Conservation (phyloP, 2,797 vertebrate genomes). For the Denticeps clupeoides region DNA sequence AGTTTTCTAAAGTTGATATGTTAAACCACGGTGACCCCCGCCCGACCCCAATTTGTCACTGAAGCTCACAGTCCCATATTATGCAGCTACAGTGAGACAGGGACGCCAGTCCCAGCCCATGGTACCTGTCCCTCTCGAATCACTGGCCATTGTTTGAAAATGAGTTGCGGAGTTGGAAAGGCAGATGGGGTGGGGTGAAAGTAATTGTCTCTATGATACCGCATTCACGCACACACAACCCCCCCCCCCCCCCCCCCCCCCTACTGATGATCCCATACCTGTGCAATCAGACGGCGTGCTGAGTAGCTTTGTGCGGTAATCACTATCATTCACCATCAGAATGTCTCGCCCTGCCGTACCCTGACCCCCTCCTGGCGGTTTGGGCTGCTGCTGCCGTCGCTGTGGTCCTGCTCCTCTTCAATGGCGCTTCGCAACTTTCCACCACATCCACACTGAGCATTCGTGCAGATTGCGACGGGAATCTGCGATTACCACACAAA, state of each 20-base stretch:
- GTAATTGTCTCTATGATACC: conserved; percentile 32
- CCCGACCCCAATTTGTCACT: too few species aligned
- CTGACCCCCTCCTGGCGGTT: conserved; percentile 58
- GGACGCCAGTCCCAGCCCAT: too few species aligned
- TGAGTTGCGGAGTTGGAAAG: conserved; percentile 21
- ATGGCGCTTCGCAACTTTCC: too few species aligned
- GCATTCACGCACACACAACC: conserved; percentile 21
- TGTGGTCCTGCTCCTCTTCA: too few species aligned
- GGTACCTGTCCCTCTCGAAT: conserved; percentile 46
- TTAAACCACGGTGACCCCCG: too few species aligned
- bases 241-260: conserved; percentile 27
- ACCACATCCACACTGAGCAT: too few species aligned
- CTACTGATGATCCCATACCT: conserved; percentile 69
- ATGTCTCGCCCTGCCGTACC: conserved; percentile 26
- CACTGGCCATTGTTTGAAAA: conserved; percentile 52
- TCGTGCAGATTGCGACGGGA: too few species aligned
- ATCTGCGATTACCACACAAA: conserved; percentile 25
- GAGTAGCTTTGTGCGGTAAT: conserved; percentile 84
- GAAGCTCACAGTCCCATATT: too few species aligned
- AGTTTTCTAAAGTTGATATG: too few species aligned
- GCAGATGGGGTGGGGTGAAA: conserved; percentile 36
- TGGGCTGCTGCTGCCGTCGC: too few species aligned
- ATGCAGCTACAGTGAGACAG: too few species aligned
- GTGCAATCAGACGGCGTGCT: conserved; percentile 77
- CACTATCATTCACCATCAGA: conserved; percentile 66